Evolutionary conservation across 1,140 invertebrate genomes (phyloP), one percentile per base, ranked within the genome.

Genomic region (Bemisia tabaci): DNA sequence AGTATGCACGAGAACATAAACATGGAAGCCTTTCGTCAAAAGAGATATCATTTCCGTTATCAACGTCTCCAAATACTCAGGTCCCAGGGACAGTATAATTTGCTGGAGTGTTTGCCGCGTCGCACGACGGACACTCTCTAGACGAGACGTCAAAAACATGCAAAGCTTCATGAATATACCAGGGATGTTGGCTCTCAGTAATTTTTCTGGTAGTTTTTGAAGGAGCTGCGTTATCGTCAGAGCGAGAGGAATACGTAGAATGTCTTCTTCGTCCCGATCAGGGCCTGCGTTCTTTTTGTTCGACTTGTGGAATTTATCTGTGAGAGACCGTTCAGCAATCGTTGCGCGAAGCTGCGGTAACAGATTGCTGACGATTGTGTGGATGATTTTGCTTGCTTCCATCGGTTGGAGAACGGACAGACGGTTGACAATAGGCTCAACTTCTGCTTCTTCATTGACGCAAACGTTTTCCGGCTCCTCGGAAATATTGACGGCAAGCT

Each of bases 221-320:
- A 99, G 74, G 23, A 99, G 74, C 75, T 97, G 97, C 0, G 97
- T 90, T 70, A 96, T 82, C 0, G 95, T 94, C 58, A 97, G 77
- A 0, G 94, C 93, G 70, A 98, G 87, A 0, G 96, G 95, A 12
- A 97, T 89, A 66, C 92, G 81, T 66, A 92, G 78, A 70, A 97
- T 87, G 74, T 97, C 94, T 70, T 95, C 89, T 72, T 97, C 92
- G 71, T 90, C 88, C n/a, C 82, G 80, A 26, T 85, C 84, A 11
- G 78, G 68, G 25, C 83, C 81, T 0, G 80, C 79, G 1, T 79
- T 81, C 61, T 86, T 87, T 26, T 86, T 83, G 73, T 91, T 90
- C 0, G 91, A 73, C 74, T 95, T 95, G 75, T 95, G 93, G 60
- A 58, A 64, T 22, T 39, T 65, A 17, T 91, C 92, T 68, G 87